Evolutionary conservation across 2,797 vertebrate species (phyloP).

Genomic region (Acomys russatus): DNA sequence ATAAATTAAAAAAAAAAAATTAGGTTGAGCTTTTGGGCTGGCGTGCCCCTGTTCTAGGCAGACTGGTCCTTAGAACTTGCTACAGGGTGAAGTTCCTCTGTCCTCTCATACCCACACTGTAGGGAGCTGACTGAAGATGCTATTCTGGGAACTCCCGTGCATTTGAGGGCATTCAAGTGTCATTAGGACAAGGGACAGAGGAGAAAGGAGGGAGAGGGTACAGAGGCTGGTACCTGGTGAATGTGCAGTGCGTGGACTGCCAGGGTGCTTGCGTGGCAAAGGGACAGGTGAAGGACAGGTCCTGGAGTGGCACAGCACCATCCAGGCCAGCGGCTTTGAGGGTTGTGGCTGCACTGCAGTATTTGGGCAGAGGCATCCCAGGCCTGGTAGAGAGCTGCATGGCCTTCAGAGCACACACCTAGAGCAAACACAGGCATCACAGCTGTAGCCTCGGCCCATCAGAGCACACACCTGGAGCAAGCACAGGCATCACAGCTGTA

Average conservation of each 20-base stretch:
- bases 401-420: conserved; percentile 73
- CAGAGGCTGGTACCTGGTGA: conserved; percentile 82
- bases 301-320: background rate
- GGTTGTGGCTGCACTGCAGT: conserved; percentile 81
- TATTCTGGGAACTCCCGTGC: background rate
- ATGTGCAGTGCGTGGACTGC: background rate
- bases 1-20: background rate
- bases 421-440: conserved; percentile 1
- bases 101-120: background rate
- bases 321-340: conserved; percentile 30
- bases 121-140: background rate
- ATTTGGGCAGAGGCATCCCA: conserved; percentile 69
- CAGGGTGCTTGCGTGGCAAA: conserved; percentile 51
- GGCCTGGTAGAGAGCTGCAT: conserved; percentile 75
- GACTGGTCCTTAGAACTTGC: background rate
- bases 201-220: background rate
- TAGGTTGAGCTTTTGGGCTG: background rate
- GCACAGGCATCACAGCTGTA: too few species aligned
- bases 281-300: conserved; percentile 65
- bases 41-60: background rate
- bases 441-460: background rate
- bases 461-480: background rate
- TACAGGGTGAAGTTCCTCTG: background rate
- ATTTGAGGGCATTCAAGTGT: background rate
- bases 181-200: background rate